Percentiles rank a stretch among this genome's conserved stretches.
phyloP scores from a whole-genome alignment of 2,888 invertebrate genomes.

The Myathropa florea region DNA sequence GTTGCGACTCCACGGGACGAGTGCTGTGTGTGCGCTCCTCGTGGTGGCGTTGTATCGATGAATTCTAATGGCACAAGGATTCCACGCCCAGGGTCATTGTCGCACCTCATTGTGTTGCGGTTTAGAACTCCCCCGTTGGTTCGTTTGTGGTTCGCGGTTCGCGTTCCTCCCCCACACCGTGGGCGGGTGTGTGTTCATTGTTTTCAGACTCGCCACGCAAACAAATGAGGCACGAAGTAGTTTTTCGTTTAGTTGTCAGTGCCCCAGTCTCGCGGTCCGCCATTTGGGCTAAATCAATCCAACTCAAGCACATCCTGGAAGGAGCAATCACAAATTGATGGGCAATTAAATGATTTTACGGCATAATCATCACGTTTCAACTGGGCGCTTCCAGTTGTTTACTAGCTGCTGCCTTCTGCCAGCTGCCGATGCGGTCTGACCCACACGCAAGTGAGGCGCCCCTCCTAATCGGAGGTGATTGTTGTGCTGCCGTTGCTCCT shows the following conservation, averaged over 20 bases:
- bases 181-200: constrained; percentile 12
- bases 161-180: neutral
- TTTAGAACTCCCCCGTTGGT: constrained; percentile 55
- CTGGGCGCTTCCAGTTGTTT: constrained; percentile 64
- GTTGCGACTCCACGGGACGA: constrained; percentile 9
- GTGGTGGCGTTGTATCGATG: constrained; percentile 60
- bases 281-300: constrained; percentile 35
- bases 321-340: constrained; percentile 64
- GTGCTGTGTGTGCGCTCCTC: neutral
- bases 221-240: constrained; percentile 27
- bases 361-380: constrained; percentile 69
- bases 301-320: constrained; percentile 49
- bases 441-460: constrained; percentile 48
- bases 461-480: constrained; percentile 34
- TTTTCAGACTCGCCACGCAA: constrained; percentile 16
- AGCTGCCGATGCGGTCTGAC: constrained; percentile 3
- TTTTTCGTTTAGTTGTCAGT: neutral
- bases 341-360: constrained; percentile 69
- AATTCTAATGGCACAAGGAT: constrained; percentile 68
- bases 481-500: neutral
- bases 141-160: constrained; percentile 40
- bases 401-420: constrained; percentile 11
- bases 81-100: constrained; percentile 64
- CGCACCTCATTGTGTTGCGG: constrained; percentile 65
- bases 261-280: neutral